phyloP scores from a whole-genome alignment of 1,140 invertebrate species.

The Gryllus bimaculatus region DNA sequence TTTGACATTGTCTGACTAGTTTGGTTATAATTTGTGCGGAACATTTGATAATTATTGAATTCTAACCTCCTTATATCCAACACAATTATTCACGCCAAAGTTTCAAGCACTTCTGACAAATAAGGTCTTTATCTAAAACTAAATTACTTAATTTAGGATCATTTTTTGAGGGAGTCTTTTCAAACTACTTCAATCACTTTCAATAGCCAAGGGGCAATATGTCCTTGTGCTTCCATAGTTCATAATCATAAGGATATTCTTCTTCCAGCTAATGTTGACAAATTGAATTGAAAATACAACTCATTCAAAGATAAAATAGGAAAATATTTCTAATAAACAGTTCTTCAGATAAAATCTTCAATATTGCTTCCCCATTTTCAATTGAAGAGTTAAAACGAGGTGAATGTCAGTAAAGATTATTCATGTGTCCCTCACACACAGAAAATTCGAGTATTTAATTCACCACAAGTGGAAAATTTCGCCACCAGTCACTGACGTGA shows the following conservation, averaged over 20 bases:
- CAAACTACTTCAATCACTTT: not conserved
- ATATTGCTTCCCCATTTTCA: not conserved
- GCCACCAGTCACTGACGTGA: no score
- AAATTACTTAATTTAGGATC: not conserved
- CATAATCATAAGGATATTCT: not conserved
- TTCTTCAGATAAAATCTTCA: not conserved
- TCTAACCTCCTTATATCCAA: not conserved
- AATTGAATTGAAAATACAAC: not conserved
- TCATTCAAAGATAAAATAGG: not conserved
- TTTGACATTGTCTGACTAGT: not conserved
- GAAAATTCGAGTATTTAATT: no score
- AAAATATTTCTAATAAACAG: constrained; percentile 1
- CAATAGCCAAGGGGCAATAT: not conserved
- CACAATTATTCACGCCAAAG: not conserved
- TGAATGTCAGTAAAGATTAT: no score
- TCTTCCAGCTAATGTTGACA: not conserved
- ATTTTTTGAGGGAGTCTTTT: not conserved
- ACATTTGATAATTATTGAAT: not conserved
- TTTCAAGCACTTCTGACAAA: not conserved
- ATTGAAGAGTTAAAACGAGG: not conserved
- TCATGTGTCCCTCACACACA: no score
- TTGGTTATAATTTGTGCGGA: not conserved
- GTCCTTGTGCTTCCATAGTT: not conserved
- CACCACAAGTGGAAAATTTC: no score
- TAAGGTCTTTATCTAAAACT: not conserved